Percentiles rank a stretch among this genome's conserved stretches.
phyloP scores from a whole-genome alignment of 1,140 invertebrate species.

The Hylaeus anthracinus region DNA sequence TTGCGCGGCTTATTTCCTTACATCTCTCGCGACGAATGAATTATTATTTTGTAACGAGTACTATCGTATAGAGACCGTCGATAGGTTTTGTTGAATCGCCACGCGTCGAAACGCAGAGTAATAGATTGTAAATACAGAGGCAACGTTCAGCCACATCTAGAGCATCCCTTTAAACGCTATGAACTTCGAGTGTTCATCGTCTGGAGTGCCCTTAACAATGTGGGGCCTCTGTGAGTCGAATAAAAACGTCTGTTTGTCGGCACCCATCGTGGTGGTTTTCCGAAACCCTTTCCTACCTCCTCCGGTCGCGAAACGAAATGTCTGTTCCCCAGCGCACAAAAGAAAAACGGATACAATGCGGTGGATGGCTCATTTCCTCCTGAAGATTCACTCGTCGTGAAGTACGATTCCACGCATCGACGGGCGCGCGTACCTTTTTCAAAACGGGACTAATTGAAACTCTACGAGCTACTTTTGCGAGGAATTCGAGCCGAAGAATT shows the following conservation, averaged over 20 bases:
- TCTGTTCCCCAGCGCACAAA: constrained; percentile 41
- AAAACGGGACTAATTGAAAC: constrained; percentile 50
- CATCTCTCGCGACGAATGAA: no score
- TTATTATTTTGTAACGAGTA: not conserved
- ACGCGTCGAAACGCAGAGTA: constrained; percentile 24
- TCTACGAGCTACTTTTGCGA: constrained; percentile 37
- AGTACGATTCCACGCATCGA: constrained; percentile 33
- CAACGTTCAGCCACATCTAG: constrained; percentile 3
- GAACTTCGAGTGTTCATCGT: constrained; percentile 23
- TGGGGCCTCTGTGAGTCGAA: constrained; percentile 47
- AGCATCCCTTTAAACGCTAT: constrained; percentile 28
- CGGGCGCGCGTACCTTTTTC: constrained; percentile 35
- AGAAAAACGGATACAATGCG: constrained; percentile 56
- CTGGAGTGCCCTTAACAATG: constrained; percentile 44
- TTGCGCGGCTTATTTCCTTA: no score
- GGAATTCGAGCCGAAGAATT: constrained; percentile 28
- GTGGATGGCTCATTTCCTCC: constrained; percentile 56
- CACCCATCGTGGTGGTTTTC: constrained; percentile 47
- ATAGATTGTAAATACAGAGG: constrained; percentile 13
- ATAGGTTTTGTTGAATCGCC: constrained; percentile 30
- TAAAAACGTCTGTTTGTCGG: constrained; percentile 51
- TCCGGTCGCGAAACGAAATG: constrained; percentile 39
- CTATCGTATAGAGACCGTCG: not conserved
- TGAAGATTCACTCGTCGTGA: constrained; percentile 38
- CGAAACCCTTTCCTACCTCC: constrained; percentile 57